Base-by-base conservation (phyloP, 1,140 invertebrate species). In the Orchesella cincta region DNA sequence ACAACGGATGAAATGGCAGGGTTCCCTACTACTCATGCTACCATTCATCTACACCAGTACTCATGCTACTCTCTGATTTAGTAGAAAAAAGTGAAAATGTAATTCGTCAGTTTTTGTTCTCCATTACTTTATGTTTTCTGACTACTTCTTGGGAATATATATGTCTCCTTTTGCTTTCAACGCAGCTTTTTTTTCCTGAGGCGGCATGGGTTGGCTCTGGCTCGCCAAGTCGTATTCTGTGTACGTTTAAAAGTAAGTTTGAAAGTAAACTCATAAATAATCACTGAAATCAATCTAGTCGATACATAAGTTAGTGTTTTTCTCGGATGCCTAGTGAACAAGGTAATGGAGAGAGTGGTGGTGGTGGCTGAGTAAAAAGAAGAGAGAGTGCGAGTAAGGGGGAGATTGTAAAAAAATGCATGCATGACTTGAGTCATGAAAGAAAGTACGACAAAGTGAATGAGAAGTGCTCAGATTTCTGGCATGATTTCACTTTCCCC, bases 241-340 rank as follows among this genome's bases (percentile, higher is more conserved):
- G 52, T 14, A 23, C 52, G 52, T 57, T 46, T 46, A 46, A 46
- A 46, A 46, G 52, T 26, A 57, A 57, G 52, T 57, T 57, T 57
- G 52, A 57, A 57, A 57, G 52, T 57, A 57, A 57, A 57, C 52
- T 57, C 52, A 57, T 57, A 57, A 57, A 57, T 57, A 57, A 57
- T 57, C 52, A 57, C 52, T 57, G 52, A 18, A 57, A 57, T 57
- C 52, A 57, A 57, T 57, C 52, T 57, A 8, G 52, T 57, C 52
- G 52, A 57, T 57, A 57, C 52, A 57, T 57, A 57, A 57, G 52
- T 57, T 14, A 57, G 52, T 57, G 23, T 12, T 14, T 5, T n/a
- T 57, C 8, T 3, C 23, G 52, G 14, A 14, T 14, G 52, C n/a
- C n/a, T 57, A 57, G 23, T 57, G 39, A 46, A 46, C 8, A 57